Evolutionary conservation across 2,888 invertebrate genomes (phyloP), one percentile per base, ranked within the genome.

Genomic region (Megamerina dolium): DNA sequence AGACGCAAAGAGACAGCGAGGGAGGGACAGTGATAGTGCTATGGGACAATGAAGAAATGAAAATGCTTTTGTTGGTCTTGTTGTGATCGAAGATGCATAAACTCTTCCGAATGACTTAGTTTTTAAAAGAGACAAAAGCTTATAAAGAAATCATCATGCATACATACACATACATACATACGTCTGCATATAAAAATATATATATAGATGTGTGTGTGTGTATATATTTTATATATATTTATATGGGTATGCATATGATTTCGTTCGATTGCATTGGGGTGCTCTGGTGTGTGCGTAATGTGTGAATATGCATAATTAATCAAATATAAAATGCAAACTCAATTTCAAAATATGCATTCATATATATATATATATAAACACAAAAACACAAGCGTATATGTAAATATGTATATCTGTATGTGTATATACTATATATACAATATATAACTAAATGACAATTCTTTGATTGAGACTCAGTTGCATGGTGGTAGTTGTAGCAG

Each of bases 241-340:
- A n/a, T n/a, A n/a, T n/a, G n/a, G n/a, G n/a, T n/a, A n/a, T n/a
- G n/a, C n/a, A n/a, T n/a, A n/a, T n/a, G n/a, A n/a, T n/a, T n/a
- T n/a, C n/a, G n/a, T n/a, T 44, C 41, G 23, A 42, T 43, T 56
- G 53, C 55, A 56, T 34, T 52, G 50, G 50, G 58, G 58, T 59
- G 56, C 60, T 51, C 57, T 57, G 55, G 61, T 35, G 55, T 61
- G 60, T 59, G 53, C 59, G 61, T 60, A 46, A 48, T 48, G 46
- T 51, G 51, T 48, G 46, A 46, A 45, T 51, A 46, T 48, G 60
- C 64, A 64, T 61, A 64, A 61, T 63, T 64, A 63, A 64, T 63
- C 50, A 60, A 61, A 54, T 61, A 62, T 61, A 60, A 63, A 63
- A 63, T 61, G 59, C 59, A 49, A 53, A 42, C 50, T 39, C 46